Evolutionary conservation across 1,140 invertebrate species (phyloP), one percentile per base, ranked within the genome.

Genomic region (Sycophila sp.): DNA sequence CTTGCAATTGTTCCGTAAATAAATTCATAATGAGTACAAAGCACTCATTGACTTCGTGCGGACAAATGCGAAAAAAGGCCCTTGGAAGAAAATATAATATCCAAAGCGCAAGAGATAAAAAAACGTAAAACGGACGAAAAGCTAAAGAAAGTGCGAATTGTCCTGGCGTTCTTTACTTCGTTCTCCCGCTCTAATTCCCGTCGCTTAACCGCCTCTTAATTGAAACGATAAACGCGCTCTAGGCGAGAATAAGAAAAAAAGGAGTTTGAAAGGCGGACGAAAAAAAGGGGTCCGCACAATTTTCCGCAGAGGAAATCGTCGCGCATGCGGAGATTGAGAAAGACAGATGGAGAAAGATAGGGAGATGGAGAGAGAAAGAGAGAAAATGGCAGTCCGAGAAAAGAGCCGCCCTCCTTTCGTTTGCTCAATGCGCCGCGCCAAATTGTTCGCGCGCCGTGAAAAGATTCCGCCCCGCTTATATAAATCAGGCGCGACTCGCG

Each of bases 21-120:
- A 59, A 67, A 60, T 69, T 69, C 28, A 60, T 49, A 40, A 60
- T 40, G 19, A 45, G 32, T 4, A 60, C 45, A 69, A 69, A 40
- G 45, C 1, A 24, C 19, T 47, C 45, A 40, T 60, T 69, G 38
- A 60, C 45, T 51, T 32, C 15, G 22, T 22, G 22, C 6, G 34
- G 40, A 30, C 19, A 62, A 62, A 36, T 0, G 36, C 24, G 5
- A 2, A 40, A 36, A 66, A 36, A 53, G 28, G 3, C 2, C 22
- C 13, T 22, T 26, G 6, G 19, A 5, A 45, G 17, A n/a, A n/a
- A n/a, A n/a, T n/a, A n/a, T n/a, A n/a, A n/a, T n/a, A n/a, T n/a
- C n/a, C n/a, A n/a, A n/a, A n/a, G n/a, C n/a, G n/a, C n/a, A n/a
- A n/a, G n/a, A 24, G 6, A 26, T 26, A 42, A 26, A 40, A 59